Evolutionary conservation across 2,113 vertebrate species (phyloP), one percentile per base, ranked within the genome.

Genomic region (Ornithorhynchus anatinus): DNA sequence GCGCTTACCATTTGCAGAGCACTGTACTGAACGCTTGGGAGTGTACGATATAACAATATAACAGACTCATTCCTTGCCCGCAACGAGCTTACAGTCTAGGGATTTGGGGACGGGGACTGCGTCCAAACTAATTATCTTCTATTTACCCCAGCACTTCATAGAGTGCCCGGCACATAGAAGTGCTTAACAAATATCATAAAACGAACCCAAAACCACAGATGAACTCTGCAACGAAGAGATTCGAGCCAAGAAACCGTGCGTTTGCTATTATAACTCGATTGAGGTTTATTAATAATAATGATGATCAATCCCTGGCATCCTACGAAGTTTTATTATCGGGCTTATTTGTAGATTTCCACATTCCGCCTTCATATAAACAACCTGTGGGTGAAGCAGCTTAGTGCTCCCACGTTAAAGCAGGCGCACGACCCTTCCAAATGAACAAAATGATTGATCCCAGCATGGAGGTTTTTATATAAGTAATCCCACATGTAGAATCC

Each of bases 331-430:
- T 89, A 91, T 91, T 92, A 86, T 91, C 92, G 89, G 89, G 88
- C 90, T 94, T 94, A 94, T 94, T 88, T 72, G 85, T 82, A 93
- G 85, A 91, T 92, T 94, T 93, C 91, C 88, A 88, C 91, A 90
- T 94, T 92, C 91, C 83, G 52, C 72, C 90, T 91, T 85, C 76
- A 82, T 84, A 88, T 79, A 89, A 87, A 38, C 86, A 80, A 86
- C 80, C 72, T 77, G 29, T 61, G 82, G 77, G 78, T 67, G 87
- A 81, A 83, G 72, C 44, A 56, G 37, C 59, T 51, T 2, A 47
- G 80, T 73, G 84, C 4, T 36, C 61, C 79, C 82, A 80, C 59
- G 74, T 80, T 84, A 85, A 89, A 72, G 57, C 56, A 62, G 59
- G 80, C 57, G 44, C 63, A 63, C 12, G 0, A 45, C 10, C 59